These are phyloP conservation scores for Malurus elegans DNA, from an alignment of 2,113 vertebrate genomes.

Conservation along the genomic window DNA sequence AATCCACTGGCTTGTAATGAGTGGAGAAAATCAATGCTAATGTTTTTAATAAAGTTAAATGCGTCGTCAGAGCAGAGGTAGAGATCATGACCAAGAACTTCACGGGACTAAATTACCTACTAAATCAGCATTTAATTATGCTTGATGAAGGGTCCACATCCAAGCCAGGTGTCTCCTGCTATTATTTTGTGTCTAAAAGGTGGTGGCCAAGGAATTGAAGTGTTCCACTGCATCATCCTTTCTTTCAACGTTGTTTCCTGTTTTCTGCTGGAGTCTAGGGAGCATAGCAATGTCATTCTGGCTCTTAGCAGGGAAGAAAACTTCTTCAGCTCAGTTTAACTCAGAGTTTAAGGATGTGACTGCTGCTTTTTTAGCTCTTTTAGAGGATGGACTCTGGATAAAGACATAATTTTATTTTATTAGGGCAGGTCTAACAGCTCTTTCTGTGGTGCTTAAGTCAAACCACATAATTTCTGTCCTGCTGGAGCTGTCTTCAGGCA, in stretches of 20 bases:
- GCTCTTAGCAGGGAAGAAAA: background rate
- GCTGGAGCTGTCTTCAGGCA: background rate
- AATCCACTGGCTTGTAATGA: background rate
- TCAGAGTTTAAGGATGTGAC: background rate
- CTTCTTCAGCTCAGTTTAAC: background rate
- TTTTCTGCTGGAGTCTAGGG: background rate
- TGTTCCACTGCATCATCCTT: background rate
- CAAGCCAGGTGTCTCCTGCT: background rate
- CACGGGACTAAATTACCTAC: background rate
- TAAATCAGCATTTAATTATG: background rate
- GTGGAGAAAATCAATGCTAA: constrained; percentile 12
- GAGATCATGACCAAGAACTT: constrained; percentile 4
- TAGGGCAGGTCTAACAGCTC: background rate
- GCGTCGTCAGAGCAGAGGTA: background rate
- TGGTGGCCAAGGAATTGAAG: background rate
- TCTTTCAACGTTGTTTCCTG: background rate
- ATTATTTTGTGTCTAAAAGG: background rate
- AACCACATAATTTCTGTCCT: background rate
- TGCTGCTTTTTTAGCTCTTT: background rate
- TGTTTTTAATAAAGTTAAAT: constrained; percentile 21
- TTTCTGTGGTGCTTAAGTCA: background rate
- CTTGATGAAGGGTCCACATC: background rate
- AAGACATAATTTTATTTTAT: background rate
- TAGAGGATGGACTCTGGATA: background rate
- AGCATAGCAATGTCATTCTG: background rate